phyloP scores from a whole-genome alignment of 2,888 invertebrate species.

The Dorcus hopei region DNA sequence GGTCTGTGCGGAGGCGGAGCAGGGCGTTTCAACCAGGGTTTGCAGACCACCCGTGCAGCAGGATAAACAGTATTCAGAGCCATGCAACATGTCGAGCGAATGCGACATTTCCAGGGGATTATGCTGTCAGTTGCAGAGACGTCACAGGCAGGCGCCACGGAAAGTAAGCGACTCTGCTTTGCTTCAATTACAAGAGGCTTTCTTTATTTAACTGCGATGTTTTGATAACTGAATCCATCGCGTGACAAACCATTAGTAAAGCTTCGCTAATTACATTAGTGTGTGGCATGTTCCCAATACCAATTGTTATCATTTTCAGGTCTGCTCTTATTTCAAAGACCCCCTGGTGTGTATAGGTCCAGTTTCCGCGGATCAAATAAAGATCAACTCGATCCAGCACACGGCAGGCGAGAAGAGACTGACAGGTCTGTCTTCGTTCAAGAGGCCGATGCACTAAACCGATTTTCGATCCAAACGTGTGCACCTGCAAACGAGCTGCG shows the following conservation, averaged over 20 bases:
- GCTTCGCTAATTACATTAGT: too few relatives aligned
- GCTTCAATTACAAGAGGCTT: neutral
- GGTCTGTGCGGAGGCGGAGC: slow-evolving; percentile 70
- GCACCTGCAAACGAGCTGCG: slow-evolving; percentile 12
- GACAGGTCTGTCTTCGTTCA: slow-evolving; percentile 55
- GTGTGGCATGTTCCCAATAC: neutral
- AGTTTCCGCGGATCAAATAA: slow-evolving; percentile 75
- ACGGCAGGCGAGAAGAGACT: slow-evolving; percentile 80
- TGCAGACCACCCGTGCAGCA: slow-evolving; percentile 75
- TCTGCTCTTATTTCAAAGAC: slow-evolving; percentile 90
- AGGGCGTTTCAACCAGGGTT: slow-evolving; percentile 61
- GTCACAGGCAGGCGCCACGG: slow-evolving; percentile 80
- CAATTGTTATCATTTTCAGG: slow-evolving; percentile 50
- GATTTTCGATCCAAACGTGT: slow-evolving; percentile 5
- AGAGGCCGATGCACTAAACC: slow-evolving; percentile 49
- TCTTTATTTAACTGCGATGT: neutral
- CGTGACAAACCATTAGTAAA: too few relatives aligned
- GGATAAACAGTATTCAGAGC: slow-evolving; percentile 81
- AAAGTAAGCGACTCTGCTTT: slow-evolving; percentile 58
- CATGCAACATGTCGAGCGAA: slow-evolving; percentile 77
- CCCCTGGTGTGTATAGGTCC: slow-evolving; percentile 84
- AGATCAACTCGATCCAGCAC: slow-evolving; percentile 63
- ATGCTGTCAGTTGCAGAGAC: slow-evolving; percentile 82
- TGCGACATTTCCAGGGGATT: slow-evolving; percentile 82
- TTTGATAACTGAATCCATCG: too few relatives aligned